These are phyloP conservation scores for Gisinianus flammeolus DNA, from an alignment of 2,888 invertebrate genomes.

Conservation along the genomic window DNA sequence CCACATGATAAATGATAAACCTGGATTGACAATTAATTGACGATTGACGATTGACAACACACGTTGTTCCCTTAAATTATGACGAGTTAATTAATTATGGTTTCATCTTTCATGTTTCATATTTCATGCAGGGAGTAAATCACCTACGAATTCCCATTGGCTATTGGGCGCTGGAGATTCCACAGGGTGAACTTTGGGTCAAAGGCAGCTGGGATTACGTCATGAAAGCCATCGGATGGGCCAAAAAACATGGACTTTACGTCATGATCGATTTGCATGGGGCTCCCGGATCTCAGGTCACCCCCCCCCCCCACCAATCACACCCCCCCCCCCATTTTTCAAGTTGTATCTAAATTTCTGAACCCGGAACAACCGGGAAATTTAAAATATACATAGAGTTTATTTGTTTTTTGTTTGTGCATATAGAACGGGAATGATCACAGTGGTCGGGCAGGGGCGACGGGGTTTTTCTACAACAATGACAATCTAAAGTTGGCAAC, in stretches of 20 bases:
- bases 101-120: background rate
- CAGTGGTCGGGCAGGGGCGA: conserved; percentile 50
- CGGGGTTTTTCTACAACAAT: conserved; percentile 52
- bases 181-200: conserved; percentile 53
- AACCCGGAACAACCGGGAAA: background rate
- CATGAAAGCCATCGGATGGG: conserved; percentile 47
- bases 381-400: background rate
- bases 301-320: too few relatives aligned
- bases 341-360: background rate
- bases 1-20: too few relatives aligned
- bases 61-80: too few relatives aligned
- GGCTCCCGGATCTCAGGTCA: conserved; percentile 54
- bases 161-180: conserved; percentile 57
- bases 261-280: conserved; percentile 58
- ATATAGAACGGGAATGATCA: conserved; percentile 56
- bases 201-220: conserved; percentile 53
- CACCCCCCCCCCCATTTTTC: too few relatives aligned
- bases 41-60: too few relatives aligned
- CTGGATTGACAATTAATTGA: too few relatives aligned
- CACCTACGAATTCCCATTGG: conserved; percentile 56
- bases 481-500: conserved; percentile 50
- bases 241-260: conserved; percentile 50
- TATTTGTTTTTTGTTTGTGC: background rate
- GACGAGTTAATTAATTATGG: too few relatives aligned
- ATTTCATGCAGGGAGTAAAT: conserved; percentile 38